These are phyloP conservation scores for Tauraco hartlaubi DNA, from an alignment of 2,797 vertebrate genomes.

Conservation along the genomic window DNA sequence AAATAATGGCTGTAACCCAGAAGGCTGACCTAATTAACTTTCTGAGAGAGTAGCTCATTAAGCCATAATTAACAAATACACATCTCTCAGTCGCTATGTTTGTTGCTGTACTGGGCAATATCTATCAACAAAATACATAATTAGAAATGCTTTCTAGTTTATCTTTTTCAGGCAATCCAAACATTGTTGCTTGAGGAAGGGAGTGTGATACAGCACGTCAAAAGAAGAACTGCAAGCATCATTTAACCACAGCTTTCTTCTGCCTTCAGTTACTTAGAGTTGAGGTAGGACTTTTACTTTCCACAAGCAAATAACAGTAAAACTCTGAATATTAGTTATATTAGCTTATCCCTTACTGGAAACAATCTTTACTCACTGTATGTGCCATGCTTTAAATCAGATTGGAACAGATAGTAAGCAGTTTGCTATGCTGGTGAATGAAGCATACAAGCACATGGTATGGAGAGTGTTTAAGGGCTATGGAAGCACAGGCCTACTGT, in stretches of 20 bases:
- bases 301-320: background rate
- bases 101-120: background rate
- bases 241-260: background rate
- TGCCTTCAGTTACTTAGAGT: background rate
- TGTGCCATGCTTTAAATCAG: background rate
- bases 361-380: background rate
- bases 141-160: background rate
- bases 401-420: background rate
- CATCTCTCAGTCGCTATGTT: background rate
- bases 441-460: background rate
- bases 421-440: background rate
- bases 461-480: background rate
- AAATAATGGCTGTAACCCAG: background rate
- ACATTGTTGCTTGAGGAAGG: background rate
- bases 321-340: background rate
- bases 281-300: background rate
- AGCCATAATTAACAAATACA: conserved; percentile 23
- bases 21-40: background rate
- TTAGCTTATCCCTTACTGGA: background rate
- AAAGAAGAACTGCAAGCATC: background rate
- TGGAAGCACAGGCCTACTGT: background rate
- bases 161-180: background rate
- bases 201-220: background rate
- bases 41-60: background rate
- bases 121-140: background rate